These are phyloP conservation scores for Ctenochaetus hawaiiensis DNA, from an alignment of 2,797 vertebrate genomes.

Conservation along the genomic window DNA sequence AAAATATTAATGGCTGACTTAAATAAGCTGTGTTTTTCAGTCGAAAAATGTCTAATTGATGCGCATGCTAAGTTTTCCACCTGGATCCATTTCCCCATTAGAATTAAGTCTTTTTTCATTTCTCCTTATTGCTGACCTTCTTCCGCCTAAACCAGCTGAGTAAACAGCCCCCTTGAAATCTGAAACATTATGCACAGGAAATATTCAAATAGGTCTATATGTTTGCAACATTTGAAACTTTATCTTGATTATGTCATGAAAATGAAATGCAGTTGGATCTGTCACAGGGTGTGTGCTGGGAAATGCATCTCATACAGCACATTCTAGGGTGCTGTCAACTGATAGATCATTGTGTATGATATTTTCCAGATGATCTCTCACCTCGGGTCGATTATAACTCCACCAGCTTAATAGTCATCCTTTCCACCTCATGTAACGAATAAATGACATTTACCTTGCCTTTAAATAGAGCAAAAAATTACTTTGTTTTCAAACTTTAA, in stretches of 20 bases:
- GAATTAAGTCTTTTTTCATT: conserved; percentile 43
- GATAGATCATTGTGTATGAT: background rate
- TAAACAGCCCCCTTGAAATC: conserved; percentile 14
- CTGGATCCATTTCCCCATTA: conserved; percentile 54
- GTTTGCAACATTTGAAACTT: conserved; percentile 2
- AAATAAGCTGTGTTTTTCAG: conserved; percentile 43
- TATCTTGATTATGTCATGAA: background rate
- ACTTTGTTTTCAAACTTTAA: background rate
- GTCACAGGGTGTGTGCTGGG: background rate
- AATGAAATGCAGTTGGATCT: background rate
- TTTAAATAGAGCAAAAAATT: background rate
- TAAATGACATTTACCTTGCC: background rate
- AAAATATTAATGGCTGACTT: conserved; percentile 53
- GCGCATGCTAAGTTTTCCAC: conserved; percentile 39
- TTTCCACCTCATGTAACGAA: background rate
- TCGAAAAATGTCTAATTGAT: conserved; percentile 49
- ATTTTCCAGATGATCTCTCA: background rate
- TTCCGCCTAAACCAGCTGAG: conserved; percentile 44
- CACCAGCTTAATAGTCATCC: background rate
- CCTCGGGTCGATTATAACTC: conserved; percentile 6
- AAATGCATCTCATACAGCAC: too few relatives aligned
- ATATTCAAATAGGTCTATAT: conserved; percentile 1
- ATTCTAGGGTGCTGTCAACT: background rate
- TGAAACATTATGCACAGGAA: conserved; percentile 14
- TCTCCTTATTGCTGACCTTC: conserved; percentile 33